These are phyloP conservation scores for Calephelis nemesis DNA, from an alignment of 1,140 invertebrate genomes.

Conservation along the genomic window DNA sequence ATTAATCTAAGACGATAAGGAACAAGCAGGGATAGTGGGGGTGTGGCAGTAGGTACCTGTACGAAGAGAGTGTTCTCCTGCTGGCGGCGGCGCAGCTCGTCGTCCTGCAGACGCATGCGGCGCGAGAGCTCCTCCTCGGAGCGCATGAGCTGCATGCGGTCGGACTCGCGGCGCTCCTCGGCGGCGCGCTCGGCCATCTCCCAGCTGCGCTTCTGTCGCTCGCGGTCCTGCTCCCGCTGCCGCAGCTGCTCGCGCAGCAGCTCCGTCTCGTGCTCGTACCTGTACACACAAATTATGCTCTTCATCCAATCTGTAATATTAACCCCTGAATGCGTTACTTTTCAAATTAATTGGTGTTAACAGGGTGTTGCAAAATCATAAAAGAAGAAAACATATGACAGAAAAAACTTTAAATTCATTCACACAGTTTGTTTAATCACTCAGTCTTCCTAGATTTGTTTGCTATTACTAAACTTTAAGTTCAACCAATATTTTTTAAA, in stretches of 20 bases:
- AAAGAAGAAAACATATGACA: no score
- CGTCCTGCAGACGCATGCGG: conserved; percentile 88
- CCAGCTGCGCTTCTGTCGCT: conserved; percentile 92
- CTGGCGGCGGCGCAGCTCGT: conserved; percentile 88
- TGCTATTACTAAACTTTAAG: no score
- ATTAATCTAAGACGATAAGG: no score
- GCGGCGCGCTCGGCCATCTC: conserved; percentile 91
- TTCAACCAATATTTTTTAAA: no score
- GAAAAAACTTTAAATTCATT: no score
- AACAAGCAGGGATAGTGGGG: not conserved
- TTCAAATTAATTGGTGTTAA: no score
- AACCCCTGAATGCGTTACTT: no score
- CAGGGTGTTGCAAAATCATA: no score
- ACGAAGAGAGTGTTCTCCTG: conserved; percentile 91
- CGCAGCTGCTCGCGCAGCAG: conserved; percentile 84
- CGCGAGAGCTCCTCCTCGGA: conserved; percentile 88
- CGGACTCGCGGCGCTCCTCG: conserved; percentile 88
- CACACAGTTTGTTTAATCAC: no score
- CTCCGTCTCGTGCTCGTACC: conserved; percentile 74
- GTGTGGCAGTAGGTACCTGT: conserved; percentile 79
- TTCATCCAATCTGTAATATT: no score
- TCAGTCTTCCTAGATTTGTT: no score
- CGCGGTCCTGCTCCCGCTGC: conserved; percentile 91
- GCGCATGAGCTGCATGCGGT: conserved; percentile 85
- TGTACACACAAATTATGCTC: conserved; percentile 20